Base-by-base conservation (phyloP, 2,888 invertebrate species). In the Mellilla xanthometata region DNA sequence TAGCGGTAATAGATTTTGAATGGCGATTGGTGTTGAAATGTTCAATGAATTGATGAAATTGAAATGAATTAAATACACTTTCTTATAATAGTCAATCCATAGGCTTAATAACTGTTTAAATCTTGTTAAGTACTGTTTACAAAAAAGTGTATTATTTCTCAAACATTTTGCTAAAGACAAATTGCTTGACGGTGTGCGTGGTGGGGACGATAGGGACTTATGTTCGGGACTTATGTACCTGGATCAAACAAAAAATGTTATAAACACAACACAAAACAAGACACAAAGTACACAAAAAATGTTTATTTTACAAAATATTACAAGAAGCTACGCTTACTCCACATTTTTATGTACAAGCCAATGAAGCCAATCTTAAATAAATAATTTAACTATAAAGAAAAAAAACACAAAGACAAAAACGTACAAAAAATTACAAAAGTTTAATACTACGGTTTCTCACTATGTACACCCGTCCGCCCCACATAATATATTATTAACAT, bases 301-400 rank as follows among this genome's bases (percentile, higher is more conserved):
- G 61, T 71, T 66, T 72, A 72, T 70, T 76, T 60, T 64, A 70
- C 54, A 65, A 62, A 64, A 24, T n/a, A n/a, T n/a, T n/a, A n/a
- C n/a, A 69, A 65, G 61, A 63, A 65, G 65, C 60, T 54, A 52
- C 56, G 64, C 62, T 56, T 59, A 68, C 65, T 67, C 68, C 71
- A 72, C 65, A 71, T 56, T 67, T 64, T 57, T 77, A 76, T 77
- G 51, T 77, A 78, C 75, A 79, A 76, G 77, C 76, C 71, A 72
- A 68, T 66, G 52, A 76, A 75, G 72, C 76, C 61, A 65, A 71
- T 64, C 54, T 64, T 66, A 62, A 75, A 77, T 76, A 77, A 79
- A 77, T 78, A 72, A 76, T 67, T 72, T 66, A 69, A 64, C 66
- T 72, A 72, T 50, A 57, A 56, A 63, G 62, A 62, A 49, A 62